Conservation (phyloP, 2,797 vertebrate species). For the Simalia tracyae region DNA sequence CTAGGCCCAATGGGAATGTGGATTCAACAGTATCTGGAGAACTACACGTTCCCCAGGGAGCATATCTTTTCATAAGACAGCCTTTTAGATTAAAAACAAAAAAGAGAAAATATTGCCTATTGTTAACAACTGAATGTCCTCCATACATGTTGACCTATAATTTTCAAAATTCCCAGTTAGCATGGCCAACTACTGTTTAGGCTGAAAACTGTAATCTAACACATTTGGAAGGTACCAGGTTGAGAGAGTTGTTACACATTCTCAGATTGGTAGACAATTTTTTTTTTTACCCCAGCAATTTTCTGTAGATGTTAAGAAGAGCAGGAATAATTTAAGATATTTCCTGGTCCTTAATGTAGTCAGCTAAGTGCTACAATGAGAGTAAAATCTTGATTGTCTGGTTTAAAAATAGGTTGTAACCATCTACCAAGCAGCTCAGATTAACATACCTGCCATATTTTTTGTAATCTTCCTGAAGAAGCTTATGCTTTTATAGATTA, state of each 20-base stretch:
- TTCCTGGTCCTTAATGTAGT: background rate
- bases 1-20: background rate
- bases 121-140: background rate
- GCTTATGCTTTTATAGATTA: conserved; percentile 42
- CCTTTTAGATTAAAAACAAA: background rate
- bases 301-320: background rate
- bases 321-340: background rate
- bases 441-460: conserved; percentile 46
- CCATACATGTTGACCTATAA: background rate
- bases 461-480: conserved; percentile 43
- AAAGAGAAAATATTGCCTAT: background rate
- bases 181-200: background rate
- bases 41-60: background rate
- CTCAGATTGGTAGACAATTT: background rate
- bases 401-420: conserved; percentile 6
- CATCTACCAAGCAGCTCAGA: conserved; percentile 30
- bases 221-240: background rate
- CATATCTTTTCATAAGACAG: background rate
- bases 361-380: background rate
- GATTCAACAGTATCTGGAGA: background rate
- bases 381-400: background rate
- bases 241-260: background rate
- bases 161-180: background rate
- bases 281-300: background rate
- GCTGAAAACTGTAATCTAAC: background rate